These are phyloP conservation scores for Calameuta filiformis DNA, from an alignment of 2,888 invertebrate genomes.

Conservation along the genomic window DNA sequence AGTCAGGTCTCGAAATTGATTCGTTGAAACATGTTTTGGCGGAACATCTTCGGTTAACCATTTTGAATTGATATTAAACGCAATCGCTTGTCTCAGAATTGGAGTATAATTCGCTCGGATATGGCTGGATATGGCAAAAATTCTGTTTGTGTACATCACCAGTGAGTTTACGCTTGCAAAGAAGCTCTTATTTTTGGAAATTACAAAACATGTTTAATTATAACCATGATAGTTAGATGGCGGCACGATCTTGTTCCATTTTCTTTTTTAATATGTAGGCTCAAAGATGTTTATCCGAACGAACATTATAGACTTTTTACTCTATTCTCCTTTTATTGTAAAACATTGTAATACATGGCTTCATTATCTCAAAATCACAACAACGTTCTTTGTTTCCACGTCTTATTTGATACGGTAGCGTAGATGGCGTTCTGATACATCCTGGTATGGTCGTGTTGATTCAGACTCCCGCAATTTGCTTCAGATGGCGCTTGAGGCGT, in stretches of 20 bases:
- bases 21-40: slow-evolving; percentile 31
- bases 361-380: neutral
- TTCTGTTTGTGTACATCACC: neutral
- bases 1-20: slow-evolving; percentile 23
- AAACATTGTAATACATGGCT: neutral
- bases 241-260: neutral
- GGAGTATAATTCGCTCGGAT: neutral
- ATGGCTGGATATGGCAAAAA: neutral
- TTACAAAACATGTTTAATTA: neutral
- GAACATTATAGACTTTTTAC: neutral
- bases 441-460: neutral
- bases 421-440: neutral
- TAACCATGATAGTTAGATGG: neutral
- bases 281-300: neutral
- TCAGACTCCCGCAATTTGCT: neutral
- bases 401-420: neutral
- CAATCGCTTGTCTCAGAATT: neutral
- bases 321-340: neutral
- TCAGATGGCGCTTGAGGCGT: neutral
- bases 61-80: slow-evolving; percentile 2
- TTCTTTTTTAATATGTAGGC: neutral
- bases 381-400: neutral
- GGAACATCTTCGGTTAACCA: slow-evolving; percentile 25
- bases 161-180: neutral
- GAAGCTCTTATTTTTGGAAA: neutral